A percentile compares a stretch with the other conserved stretches of the same genome.
Conservation (phyloP, 1,140 invertebrate genomes). For the Zaprionus ghesquierei region DNA sequence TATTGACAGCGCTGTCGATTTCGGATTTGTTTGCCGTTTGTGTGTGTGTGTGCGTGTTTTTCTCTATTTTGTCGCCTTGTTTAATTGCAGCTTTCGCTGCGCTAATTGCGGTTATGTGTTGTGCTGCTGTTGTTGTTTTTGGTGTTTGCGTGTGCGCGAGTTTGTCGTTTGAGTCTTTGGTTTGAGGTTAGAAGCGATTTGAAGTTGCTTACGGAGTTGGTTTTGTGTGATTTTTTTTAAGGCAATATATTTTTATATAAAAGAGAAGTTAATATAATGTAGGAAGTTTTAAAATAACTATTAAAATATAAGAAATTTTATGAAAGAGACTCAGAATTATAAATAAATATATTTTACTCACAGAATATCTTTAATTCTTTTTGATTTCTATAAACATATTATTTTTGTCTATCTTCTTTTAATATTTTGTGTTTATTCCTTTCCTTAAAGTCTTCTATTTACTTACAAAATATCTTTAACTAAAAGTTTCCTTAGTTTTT, state of each 20-base stretch:
- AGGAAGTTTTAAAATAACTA: background rate
- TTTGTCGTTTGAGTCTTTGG: slow-evolving; percentile 78
- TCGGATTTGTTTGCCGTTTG: slow-evolving; percentile 25
- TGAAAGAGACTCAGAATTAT: background rate
- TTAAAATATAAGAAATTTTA: background rate
- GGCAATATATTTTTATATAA: background rate
- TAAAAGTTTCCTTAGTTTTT: too few species aligned
- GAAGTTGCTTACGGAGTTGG: background rate
- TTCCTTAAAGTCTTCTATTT: background rate
- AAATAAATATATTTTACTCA: too few species aligned
- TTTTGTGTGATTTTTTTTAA: background rate
- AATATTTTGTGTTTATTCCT: too few species aligned
- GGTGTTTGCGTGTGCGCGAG: slow-evolving; percentile 36
- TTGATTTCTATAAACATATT: too few species aligned
- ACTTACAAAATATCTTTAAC: too few species aligned
- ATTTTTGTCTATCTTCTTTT: too few species aligned
- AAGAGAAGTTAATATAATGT: background rate
- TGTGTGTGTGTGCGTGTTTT: background rate
- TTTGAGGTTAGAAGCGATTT: slow-evolving; percentile 46
- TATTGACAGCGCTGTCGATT: slow-evolving; percentile 50
- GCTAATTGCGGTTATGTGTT: slow-evolving; percentile 55
- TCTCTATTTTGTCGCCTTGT: slow-evolving; percentile 5
- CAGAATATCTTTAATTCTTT: too few species aligned
- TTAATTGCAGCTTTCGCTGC: slow-evolving; percentile 50
- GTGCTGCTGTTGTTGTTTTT: slow-evolving; percentile 16